phyloP scores from a whole-genome alignment of 2,888 invertebrate genomes.

The Pachymerium ferrugineum region DNA sequence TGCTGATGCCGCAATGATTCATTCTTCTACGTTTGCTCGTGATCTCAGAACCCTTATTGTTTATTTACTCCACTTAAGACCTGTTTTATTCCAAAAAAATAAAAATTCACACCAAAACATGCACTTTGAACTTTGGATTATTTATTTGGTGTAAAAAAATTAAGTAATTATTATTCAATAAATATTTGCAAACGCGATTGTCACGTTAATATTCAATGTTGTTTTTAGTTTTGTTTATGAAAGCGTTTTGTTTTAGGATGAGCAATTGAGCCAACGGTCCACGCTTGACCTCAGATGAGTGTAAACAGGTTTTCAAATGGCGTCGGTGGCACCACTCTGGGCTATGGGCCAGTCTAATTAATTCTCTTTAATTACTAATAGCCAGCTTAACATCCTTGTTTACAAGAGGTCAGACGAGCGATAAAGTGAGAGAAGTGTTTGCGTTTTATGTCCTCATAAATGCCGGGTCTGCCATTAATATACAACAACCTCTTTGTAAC shows the following conservation, averaged over 20 bases:
- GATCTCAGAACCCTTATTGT: no score
- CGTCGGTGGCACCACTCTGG: conserved; percentile 31
- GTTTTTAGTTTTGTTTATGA: neutral
- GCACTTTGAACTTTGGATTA: no score
- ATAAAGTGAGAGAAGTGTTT: conserved; percentile 33
- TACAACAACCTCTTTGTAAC: conserved; percentile 27
- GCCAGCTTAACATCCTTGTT: conserved; percentile 35
- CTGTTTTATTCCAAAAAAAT: no score
- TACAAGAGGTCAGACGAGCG: conserved; percentile 35
- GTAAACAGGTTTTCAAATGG: conserved; percentile 33
- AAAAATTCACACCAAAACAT: no score
- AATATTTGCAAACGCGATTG: no score
- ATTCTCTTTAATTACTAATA: conserved; percentile 35
- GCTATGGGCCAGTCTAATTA: conserved; percentile 33
- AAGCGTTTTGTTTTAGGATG: conserved; percentile 3
- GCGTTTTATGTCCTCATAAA: conserved; percentile 34
- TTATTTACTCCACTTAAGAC: no score
- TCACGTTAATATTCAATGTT: neutral
- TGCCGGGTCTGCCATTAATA: conserved; percentile 31
- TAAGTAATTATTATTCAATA: no score
- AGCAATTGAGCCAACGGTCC: conserved; percentile 17
- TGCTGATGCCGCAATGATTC: no score
- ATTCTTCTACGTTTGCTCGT: no score
- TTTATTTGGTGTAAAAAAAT: no score
- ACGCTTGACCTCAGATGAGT: conserved; percentile 30